These are phyloP conservation scores for Chrysemys picta DNA, from an alignment of 2,113 vertebrate genomes.

Conservation along the genomic window DNA sequence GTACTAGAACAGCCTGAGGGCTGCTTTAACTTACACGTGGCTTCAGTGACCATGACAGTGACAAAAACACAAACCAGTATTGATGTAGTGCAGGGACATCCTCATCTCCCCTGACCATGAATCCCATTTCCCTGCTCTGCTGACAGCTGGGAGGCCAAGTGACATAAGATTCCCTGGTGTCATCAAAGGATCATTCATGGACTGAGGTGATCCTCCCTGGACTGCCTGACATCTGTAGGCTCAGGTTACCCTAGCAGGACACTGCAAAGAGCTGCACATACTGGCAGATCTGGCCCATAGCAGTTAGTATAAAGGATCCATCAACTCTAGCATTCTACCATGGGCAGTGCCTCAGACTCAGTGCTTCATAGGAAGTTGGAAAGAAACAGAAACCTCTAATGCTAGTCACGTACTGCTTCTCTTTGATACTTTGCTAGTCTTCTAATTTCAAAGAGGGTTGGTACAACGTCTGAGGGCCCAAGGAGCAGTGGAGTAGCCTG, in stretches of 20 bases:
- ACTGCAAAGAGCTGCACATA: background rate
- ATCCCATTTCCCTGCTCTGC: background rate
- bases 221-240: background rate
- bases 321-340: background rate
- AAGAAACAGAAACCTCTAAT: background rate
- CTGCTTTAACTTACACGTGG: background rate
- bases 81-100: background rate
- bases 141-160: background rate
- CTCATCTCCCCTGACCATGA: background rate
- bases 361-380: background rate
- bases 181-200: background rate
- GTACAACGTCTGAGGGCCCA: background rate
- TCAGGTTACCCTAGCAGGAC: background rate
- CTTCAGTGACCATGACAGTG: rapidly evolving
- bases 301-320: background rate
- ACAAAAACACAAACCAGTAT: background rate
- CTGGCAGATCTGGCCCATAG: background rate
- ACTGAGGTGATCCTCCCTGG: background rate
- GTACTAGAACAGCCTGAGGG: background rate
- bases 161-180: background rate
- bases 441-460: background rate
- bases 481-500: background rate
- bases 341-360: background rate
- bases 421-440: background rate
- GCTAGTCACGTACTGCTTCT: background rate